Evolutionary conservation across 2,888 invertebrate species (phyloP), one percentile per base, ranked within the genome.

Genomic region (Pterobdella sp.): DNA sequence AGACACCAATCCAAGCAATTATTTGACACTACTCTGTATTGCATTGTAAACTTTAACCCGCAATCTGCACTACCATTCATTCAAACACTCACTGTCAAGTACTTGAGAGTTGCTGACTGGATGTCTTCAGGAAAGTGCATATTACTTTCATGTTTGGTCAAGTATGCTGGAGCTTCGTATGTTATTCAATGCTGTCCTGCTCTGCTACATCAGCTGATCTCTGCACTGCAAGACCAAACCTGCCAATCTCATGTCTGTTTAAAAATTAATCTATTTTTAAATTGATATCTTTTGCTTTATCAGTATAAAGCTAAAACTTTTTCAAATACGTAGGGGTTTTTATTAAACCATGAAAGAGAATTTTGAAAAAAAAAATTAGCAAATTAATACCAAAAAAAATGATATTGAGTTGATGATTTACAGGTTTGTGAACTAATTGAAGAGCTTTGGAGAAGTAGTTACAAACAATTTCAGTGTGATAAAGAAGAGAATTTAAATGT

Each of bases 201-300:
- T 75, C 79, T 86, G 36, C 83, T 85, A 1, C 76, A 76, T 32
- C 79, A 82, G 29, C 77, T 87, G 1, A 76, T 86, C 31, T 65
- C 76, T 29, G 81, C 82, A 73, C 78, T 85, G 74, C 78, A 80
- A 60, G 84, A 85, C 76, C 81, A 82, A 68, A 80, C 82, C 1
- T 78, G 85, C 70, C 81, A 84, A 22, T 81, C 83, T 69, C 83
- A 85, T 80, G 86, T 86, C 81, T 80, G 83, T 42, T 42, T 42
- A 7, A 22, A 22, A 42, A 42, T 14, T 42, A 14, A 42, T 42
- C 49, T 42, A 42, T 7, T 42, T 42, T 42, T 42, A 42, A 7
- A 42, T 22, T 42, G 22, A 22, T 22, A 42, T 42, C 22, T 42
- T 42, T 14, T 42, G 7, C 22, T 42, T n/a, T n/a, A n/a, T n/a